Conservation (phyloP, 2,797 vertebrate genomes). For the Miichthys miiuy region DNA sequence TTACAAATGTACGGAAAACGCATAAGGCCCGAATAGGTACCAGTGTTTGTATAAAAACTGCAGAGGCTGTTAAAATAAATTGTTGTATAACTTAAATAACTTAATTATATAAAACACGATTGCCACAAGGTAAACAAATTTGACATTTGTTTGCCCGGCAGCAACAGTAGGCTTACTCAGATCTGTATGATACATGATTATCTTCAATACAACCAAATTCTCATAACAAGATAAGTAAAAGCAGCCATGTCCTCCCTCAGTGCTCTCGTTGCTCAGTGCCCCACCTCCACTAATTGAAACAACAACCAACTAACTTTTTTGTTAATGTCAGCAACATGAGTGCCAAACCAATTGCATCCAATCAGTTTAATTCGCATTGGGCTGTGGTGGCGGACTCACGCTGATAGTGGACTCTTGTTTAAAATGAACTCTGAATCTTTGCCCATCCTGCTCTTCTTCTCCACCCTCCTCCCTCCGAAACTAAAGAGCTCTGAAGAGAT, state of each 20-base stretch:
- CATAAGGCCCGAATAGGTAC: too few species aligned
- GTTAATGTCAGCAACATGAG: conserved; percentile 70
- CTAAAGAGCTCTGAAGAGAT: conserved; percentile 32
- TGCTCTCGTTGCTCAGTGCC: conserved; percentile 36
- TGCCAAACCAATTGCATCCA: conserved; percentile 70
- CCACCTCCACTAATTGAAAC: conserved; percentile 66
- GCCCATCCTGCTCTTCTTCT: conserved; percentile 23
- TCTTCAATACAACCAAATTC: conserved; percentile 37
- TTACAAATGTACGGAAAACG: too few species aligned
- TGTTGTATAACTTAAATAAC: too few species aligned
- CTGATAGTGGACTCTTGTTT: conserved; percentile 55
- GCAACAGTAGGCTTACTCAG: conserved; percentile 16
- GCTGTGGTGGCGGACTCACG: conserved; percentile 60
- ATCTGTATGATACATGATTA: conserved; percentile 34
- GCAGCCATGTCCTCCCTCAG: conserved; percentile 56
- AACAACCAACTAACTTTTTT: conserved; percentile 73
- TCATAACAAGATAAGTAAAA: conserved; percentile 70
- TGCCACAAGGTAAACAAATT: neutral
- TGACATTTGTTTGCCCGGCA: neutral
- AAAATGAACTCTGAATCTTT: conserved; percentile 60
- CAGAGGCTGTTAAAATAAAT: too few species aligned
- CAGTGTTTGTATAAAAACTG: too few species aligned
- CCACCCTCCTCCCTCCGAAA: conserved; percentile 25
- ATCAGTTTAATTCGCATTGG: conserved; percentile 69
- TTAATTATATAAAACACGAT: too few species aligned